A percentile compares a stretch with the other conserved stretches of the same genome.
Evolutionary conservation across 1,140 invertebrate species (phyloP).

Genomic region (Stegodyphus mimosarum): DNA sequence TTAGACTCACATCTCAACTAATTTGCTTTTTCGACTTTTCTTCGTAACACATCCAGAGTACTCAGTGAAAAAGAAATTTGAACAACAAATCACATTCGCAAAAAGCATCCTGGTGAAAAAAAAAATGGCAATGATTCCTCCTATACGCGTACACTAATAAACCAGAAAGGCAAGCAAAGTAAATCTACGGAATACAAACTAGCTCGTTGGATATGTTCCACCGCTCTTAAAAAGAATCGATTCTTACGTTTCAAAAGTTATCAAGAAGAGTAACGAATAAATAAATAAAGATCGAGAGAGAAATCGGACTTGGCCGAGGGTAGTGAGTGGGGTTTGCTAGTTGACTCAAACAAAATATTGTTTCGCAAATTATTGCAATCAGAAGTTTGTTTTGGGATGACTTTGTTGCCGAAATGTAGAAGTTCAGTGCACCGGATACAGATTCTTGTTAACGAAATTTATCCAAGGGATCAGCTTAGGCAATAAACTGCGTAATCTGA

Average conservation of each 20-base stretch:
- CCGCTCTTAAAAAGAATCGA: conserved; percentile 44
- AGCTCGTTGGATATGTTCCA: conserved; percentile 10
- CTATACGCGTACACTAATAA: conserved; percentile 47
- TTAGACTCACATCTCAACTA: conserved; percentile 22
- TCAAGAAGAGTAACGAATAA: conserved; percentile 56
- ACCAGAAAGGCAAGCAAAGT: conserved; percentile 32
- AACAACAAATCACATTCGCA: conserved; percentile 47
- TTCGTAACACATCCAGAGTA: conserved; percentile 15
- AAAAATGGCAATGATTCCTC: too few relatives aligned
- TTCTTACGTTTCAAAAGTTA: conserved; percentile 52
- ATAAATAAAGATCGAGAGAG: conserved; percentile 15
- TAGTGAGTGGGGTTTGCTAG: background rate
- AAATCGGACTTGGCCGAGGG: conserved; percentile 9
- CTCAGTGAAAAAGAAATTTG: background rate
- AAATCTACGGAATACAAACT: conserved; percentile 54
- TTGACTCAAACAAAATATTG: conserved; percentile 54
- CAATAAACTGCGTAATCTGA: too few relatives aligned
- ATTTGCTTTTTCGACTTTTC: conserved; percentile 32
- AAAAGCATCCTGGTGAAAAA: conserved; percentile 1
- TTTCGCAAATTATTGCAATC: conserved; percentile 58
- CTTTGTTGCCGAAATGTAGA: conserved; percentile 10
- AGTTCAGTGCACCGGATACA: conserved; percentile 23
- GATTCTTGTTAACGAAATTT: background rate
- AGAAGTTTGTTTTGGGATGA: conserved; percentile 52
- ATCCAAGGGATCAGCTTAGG: too few relatives aligned